Evolutionary conservation across 2,797 vertebrate genomes (phyloP).

Genomic region (Pipistrellus kuhlii): DNA sequence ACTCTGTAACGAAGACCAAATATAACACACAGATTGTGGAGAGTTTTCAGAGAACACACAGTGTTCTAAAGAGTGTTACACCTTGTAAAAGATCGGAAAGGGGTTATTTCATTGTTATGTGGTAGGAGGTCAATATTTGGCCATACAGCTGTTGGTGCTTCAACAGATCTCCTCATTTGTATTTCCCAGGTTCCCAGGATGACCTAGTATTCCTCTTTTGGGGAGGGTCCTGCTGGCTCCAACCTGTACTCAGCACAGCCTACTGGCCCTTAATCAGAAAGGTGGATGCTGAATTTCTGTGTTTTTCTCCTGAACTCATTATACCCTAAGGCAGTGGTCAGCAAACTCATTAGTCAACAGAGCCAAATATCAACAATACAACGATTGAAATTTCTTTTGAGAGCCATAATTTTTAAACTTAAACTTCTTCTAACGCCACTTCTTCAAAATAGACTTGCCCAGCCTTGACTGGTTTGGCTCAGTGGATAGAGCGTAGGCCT

Average conservation of each 20-base stretch:
- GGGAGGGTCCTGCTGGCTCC: not conserved
- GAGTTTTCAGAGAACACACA: slow-evolving; percentile 11
- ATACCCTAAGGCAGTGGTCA: not conserved
- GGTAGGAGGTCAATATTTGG: not conserved
- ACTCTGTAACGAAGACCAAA: not conserved
- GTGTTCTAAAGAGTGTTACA: not conserved
- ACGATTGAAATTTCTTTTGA: too few species aligned
- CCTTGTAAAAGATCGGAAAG: not conserved
- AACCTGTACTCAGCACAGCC: not conserved
- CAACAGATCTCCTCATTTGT: too few species aligned
- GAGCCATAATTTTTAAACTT: too few species aligned
- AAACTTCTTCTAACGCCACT: too few species aligned
- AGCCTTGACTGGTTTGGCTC: too few species aligned
- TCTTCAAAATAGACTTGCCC: too few species aligned
- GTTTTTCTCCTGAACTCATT: not conserved
- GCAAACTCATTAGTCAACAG: too few species aligned
- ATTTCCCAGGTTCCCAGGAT: not conserved
- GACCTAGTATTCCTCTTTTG: not conserved
- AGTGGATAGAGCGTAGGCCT: too few species aligned
- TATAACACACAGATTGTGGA: not conserved
- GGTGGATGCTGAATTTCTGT: not conserved
- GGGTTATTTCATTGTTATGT: not conserved
- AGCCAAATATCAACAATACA: too few species aligned
- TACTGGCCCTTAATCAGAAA: not conserved
- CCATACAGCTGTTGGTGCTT: not conserved